Conservation (phyloP, 2,797 vertebrate species). For the Spea hammondii region DNA sequence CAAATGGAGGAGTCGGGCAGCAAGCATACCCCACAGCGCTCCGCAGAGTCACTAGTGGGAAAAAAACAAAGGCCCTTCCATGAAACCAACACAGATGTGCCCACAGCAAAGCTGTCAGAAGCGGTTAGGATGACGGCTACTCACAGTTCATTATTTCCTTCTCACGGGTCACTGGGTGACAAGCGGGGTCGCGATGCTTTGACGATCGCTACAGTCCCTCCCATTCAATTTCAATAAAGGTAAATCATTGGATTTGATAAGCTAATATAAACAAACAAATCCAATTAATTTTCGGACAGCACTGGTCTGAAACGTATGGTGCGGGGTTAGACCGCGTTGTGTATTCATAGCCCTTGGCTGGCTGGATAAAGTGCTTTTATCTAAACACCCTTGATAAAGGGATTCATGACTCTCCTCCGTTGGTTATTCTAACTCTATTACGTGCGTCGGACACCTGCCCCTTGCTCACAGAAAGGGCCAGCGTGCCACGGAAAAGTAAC, state of each 20-base stretch:
- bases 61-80: conserved; percentile 82
- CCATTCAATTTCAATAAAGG: conserved; percentile 68
- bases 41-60: conserved; percentile 78
- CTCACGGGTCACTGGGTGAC: conserved; percentile 98
- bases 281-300: conserved; percentile 25
- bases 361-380: background rate
- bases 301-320: conserved; percentile 16
- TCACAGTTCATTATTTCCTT: conserved; percentile 99
- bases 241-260: conserved; percentile 61
- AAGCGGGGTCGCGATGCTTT: conserved; percentile 91
- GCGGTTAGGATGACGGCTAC: conserved; percentile 92
- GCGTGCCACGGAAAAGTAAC: no score
- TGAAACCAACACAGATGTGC: conserved; percentile 92
- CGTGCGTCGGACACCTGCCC: no score
- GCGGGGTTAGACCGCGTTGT: background rate
- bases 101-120: conserved; percentile 93
- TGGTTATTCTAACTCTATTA: no score
- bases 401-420: no score
- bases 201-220: conserved; percentile 72
- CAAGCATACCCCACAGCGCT: conserved; percentile 70
- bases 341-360: background rate
- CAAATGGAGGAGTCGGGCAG: conserved; percentile 62
- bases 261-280: conserved; percentile 62
- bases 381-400: background rate
- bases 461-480: no score